Evolutionary conservation across 2,888 invertebrate species (phyloP).

Genomic region (Xestia xanthographa): DNA sequence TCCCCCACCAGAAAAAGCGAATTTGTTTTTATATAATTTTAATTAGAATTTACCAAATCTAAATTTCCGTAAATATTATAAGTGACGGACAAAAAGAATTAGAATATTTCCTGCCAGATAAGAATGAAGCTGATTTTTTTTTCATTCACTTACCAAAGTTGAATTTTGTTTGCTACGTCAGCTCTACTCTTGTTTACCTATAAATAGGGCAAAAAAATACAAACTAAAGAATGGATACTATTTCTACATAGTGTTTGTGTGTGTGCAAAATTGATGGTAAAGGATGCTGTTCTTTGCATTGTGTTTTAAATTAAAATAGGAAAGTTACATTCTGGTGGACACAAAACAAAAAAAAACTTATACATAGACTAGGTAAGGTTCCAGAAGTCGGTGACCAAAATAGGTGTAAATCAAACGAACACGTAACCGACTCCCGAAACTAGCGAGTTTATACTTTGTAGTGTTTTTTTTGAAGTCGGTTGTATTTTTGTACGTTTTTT

Average conservation of each 20-base stretch:
- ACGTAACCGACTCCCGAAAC: not conserved
- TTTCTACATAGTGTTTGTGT: constrained; percentile 39
- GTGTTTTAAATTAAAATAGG: not conserved
- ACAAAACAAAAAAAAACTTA: not conserved
- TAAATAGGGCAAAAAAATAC: constrained; percentile 69
- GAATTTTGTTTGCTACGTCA: constrained; percentile 70
- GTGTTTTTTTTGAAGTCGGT: not conserved
- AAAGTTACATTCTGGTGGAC: not conserved
- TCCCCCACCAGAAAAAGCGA: not conserved
- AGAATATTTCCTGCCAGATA: constrained; percentile 70
- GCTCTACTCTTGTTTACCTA: constrained; percentile 87
- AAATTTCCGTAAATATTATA: not conserved
- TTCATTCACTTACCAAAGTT: constrained; percentile 73
- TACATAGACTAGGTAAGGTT: not conserved
- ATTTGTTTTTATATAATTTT: not conserved
- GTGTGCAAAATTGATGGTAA: constrained; percentile 2
- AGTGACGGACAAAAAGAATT: not conserved
- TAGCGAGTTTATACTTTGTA: not conserved
- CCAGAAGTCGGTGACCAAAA: not conserved
- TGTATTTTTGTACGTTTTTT: not conserved
- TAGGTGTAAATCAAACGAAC: not conserved
- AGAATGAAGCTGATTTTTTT: constrained; percentile 32
- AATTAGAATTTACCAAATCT: not conserved
- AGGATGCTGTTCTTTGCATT: constrained; percentile 17
- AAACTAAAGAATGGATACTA: constrained; percentile 31